Conservation (phyloP, 2,888 invertebrate species). For the Macaria notata region DNA sequence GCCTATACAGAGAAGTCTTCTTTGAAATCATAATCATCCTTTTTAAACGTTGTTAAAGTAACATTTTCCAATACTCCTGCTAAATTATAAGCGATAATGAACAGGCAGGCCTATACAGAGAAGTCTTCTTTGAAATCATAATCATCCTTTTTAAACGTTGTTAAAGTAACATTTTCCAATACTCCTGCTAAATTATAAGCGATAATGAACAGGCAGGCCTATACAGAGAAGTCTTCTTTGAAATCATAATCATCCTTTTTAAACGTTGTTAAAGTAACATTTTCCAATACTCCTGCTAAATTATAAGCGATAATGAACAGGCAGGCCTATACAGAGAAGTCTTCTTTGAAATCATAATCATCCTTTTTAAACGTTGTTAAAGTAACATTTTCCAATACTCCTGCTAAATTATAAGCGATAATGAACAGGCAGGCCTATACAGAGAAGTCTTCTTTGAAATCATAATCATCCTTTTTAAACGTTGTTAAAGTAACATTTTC, state of each 20-base stretch:
- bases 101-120: constrained; percentile 39
- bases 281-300: constrained; percentile 85
- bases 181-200: constrained; percentile 84
- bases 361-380: constrained; percentile 69
- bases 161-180: constrained; percentile 83
- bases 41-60: constrained; percentile 62
- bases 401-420: constrained; percentile 79
- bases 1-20: constrained; percentile 75
- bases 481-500: constrained; percentile 81
- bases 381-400: constrained; percentile 84
- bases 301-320: constrained; percentile 42
- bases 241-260: constrained; percentile 84
- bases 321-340: constrained; percentile 64
- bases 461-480: constrained; percentile 78
- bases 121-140: constrained; percentile 85
- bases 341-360: constrained; percentile 84
- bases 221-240: constrained; percentile 79
- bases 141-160: constrained; percentile 70
- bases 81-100: constrained; percentile 63
- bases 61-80: constrained; percentile 85
- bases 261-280: constrained; percentile 70
- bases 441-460: constrained; percentile 84
- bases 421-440: constrained; percentile 32
- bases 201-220: constrained; percentile 1
- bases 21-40: constrained; percentile 84